phyloP scores from a whole-genome alignment of 2,113 vertebrate genomes.

The Archocentrus centrarchus region DNA sequence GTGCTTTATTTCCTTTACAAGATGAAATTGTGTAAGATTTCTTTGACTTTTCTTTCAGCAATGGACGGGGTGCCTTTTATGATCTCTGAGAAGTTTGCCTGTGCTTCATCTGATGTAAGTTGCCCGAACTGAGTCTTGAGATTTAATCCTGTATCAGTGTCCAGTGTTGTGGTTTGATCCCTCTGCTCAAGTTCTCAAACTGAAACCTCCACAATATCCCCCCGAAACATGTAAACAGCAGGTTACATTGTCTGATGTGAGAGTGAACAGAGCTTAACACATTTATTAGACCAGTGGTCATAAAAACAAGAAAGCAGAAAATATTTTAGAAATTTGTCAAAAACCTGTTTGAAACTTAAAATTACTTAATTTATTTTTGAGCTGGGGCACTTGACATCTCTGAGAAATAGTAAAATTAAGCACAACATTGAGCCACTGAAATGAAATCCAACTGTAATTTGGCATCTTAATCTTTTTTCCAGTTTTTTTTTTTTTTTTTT shows the following conservation, averaged over 20 bases:
- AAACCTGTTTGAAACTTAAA: neutral
- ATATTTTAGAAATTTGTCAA: neutral
- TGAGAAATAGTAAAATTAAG: neutral
- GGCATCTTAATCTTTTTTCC: neutral
- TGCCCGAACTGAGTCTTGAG: neutral
- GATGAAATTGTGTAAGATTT: neutral
- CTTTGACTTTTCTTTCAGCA: conserved; percentile 80
- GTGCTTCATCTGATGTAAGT: conserved; percentile 93
- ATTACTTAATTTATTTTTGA: neutral
- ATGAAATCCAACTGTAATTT: rapidly evolving
- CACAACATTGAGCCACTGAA: neutral
- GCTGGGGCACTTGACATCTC: neutral
- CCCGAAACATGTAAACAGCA: neutral
- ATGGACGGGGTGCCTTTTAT: conserved; percentile 99
- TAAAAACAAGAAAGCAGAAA: neutral
- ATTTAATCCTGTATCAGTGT: neutral
- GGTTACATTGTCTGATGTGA: rapidly evolving
- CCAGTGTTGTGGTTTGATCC: neutral
- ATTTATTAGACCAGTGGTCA: neutral
- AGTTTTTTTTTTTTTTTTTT: neutral
- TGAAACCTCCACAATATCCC: rapidly evolving
- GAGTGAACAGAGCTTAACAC: neutral
- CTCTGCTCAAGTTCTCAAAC: neutral
- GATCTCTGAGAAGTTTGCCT: conserved; percentile 98
- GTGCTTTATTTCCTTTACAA: neutral